Conservation (phyloP, 2,113 vertebrate species). For the Calonectris borealis region DNA sequence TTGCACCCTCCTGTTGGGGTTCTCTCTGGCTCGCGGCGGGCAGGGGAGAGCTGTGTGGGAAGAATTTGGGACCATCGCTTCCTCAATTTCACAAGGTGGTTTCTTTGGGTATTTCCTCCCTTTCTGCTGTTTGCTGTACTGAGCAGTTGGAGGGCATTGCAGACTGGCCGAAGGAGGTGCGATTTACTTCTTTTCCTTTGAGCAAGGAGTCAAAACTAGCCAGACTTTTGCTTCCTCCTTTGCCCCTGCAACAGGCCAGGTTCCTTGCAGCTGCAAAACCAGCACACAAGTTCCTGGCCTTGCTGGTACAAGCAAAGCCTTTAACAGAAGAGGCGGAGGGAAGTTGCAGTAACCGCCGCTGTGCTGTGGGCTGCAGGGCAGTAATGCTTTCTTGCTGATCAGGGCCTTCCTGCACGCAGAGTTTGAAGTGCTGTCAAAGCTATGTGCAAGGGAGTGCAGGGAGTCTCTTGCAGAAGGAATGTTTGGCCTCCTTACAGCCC, state of each 20-base stretch:
- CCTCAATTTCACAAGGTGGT: not conserved
- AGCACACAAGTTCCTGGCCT: not conserved
- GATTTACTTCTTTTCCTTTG: not conserved
- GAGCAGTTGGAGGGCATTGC: not conserved
- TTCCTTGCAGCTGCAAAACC: conserved; percentile 5
- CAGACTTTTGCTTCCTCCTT: conserved; percentile 13
- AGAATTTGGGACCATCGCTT: not conserved
- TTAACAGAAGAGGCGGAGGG: not conserved
- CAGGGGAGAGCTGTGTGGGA: not conserved
- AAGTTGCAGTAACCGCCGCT: not conserved
- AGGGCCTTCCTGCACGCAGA: not conserved
- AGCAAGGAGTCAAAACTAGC: not conserved
- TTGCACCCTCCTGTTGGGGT: not conserved
- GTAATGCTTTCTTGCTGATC: not conserved
- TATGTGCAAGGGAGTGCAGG: not conserved
- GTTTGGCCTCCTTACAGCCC: not conserved
- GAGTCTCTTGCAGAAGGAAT: not conserved
- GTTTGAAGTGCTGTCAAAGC: not conserved
- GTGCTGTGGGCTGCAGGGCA: not conserved
- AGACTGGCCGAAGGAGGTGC: not conserved
- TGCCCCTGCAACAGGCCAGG: not conserved
- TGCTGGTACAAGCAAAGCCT: not conserved
- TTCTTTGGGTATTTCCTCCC: not conserved
- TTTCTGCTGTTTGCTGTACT: not conserved
- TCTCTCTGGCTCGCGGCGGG: not conserved